phyloP scores from a whole-genome alignment of 64 coral and sea anemone species.

The Astreopora myriophthalma region DNA sequence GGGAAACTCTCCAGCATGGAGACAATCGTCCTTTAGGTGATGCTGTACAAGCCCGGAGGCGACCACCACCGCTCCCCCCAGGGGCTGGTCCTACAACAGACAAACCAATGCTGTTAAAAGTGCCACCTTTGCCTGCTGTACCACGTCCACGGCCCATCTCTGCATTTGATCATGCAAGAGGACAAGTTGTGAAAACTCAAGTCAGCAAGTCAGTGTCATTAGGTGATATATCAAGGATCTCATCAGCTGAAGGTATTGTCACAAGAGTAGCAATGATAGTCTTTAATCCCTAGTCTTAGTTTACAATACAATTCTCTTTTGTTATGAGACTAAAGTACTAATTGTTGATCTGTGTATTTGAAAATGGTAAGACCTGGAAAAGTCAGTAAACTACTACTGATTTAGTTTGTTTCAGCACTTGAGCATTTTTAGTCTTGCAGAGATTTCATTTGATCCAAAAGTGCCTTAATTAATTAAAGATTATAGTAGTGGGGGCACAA shows the following conservation, averaged over 20 bases:
- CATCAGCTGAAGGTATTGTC: constrained; percentile 52
- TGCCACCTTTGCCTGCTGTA: background rate
- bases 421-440: no score
- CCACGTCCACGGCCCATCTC: constrained; percentile 5
- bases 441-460: no score
- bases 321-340: no score
- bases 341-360: no score
- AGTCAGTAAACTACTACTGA: no score
- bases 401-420: no score
- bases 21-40: background rate
- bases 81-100: background rate
- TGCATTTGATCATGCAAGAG: background rate
- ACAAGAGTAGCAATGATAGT: background rate
- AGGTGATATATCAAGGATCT: background rate
- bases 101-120: background rate
- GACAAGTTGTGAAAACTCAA: background rate
- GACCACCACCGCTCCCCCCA: constrained; percentile 67
- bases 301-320: no score
- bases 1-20: background rate
- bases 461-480: no score
- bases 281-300: no score
- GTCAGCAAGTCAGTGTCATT: constrained; percentile 8
- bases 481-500: no score
- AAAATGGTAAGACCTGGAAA: no score
- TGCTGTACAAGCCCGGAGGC: background rate